Percentiles rank a stretch among this genome's conserved stretches.
phyloP scores from a whole-genome alignment of 2,888 invertebrate genomes.

The Coelopa pilipes region DNA sequence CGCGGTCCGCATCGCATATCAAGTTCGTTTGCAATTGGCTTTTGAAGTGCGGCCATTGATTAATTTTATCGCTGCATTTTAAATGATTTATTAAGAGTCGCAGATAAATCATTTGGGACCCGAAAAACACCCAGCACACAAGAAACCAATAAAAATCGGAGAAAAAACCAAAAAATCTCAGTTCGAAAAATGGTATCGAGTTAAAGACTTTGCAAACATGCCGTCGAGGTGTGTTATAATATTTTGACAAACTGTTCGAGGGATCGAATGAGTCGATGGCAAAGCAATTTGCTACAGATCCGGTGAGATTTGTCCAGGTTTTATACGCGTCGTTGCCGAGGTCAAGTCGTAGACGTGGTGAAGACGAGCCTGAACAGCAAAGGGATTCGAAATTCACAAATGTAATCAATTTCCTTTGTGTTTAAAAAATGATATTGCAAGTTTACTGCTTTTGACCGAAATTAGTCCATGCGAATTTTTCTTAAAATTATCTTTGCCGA shows the following conservation, averaged over 20 bases:
- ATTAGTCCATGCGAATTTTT: neutral
- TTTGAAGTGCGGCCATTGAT: slow-evolving; percentile 33
- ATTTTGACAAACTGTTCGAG: slow-evolving; percentile 2
- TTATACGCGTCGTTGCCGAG: too few species aligned
- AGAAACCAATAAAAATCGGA: neutral
- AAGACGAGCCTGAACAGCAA: too few species aligned
- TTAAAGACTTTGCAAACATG: neutral
- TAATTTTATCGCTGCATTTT: slow-evolving; percentile 35
- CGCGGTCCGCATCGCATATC: slow-evolving; percentile 10
- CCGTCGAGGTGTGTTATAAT: slow-evolving; percentile 4
- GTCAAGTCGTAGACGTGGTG: too few species aligned
- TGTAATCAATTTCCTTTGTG: too few species aligned
- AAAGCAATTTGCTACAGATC: too few species aligned
- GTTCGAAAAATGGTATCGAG: neutral
- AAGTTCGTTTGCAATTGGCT: slow-evolving; percentile 21
- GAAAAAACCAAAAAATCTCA: neutral
- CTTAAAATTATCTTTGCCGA: neutral
- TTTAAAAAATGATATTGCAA: too few species aligned
- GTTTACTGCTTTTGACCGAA: neutral
- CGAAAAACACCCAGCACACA: neutral
- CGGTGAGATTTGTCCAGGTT: too few species aligned
- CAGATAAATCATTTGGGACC: slow-evolving; percentile 32
- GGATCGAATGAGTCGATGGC: neutral
- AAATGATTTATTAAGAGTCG: slow-evolving; percentile 34
- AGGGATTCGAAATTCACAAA: too few species aligned